Base-by-base conservation (phyloP, 2,113 vertebrate genomes). In the Cyphomyrus discorhynchus region DNA sequence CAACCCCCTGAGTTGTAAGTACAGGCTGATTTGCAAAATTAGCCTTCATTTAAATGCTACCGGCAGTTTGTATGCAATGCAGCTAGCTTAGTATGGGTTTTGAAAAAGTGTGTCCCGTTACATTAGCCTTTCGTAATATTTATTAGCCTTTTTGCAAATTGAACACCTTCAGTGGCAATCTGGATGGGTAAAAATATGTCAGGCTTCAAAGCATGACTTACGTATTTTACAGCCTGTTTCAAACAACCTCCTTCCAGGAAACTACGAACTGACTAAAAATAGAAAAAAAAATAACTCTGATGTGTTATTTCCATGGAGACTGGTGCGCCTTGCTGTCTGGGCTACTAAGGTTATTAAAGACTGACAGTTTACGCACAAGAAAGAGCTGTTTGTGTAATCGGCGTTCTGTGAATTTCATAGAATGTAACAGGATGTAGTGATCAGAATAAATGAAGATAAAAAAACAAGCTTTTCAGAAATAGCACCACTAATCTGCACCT, bases 391-490 rank as follows among this genome's bases (percentile, higher is more conserved):
- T 66, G 86, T 45, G 86, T 84, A 17, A 86, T 88, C 88, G 50
- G 17, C 62, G 92, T 90, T 83, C 39, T 19, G 86, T 89, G 58
- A 90, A 39, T 83, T 87, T 90, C 88, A 88, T 47, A 93, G 93
- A 92, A 92, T 94, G 92, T 92, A 95, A 95, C 91, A 94, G 94
- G 94, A 96, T 95, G 93, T 92, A 56, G 90, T 92, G 93, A 90
- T 92, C 87, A 77, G 93, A 90, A 84, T 53, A 90, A 88, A 84
- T 91, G 87, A 2, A 66, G 19, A 86, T 80, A 87, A 87, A 86
- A 42, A 90, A 87, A 21, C 91, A 92, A 92, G 91, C 89, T 96
- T 96, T 97, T 97, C 96, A 95, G 96, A 88, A 96, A 95, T 93
- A 95, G 91, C 77, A 86, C 70, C 87, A 90, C 96, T 93, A 93